phyloP scores from a whole-genome alignment of 2,797 vertebrate species.

The Lophotriccus pileatus region DNA sequence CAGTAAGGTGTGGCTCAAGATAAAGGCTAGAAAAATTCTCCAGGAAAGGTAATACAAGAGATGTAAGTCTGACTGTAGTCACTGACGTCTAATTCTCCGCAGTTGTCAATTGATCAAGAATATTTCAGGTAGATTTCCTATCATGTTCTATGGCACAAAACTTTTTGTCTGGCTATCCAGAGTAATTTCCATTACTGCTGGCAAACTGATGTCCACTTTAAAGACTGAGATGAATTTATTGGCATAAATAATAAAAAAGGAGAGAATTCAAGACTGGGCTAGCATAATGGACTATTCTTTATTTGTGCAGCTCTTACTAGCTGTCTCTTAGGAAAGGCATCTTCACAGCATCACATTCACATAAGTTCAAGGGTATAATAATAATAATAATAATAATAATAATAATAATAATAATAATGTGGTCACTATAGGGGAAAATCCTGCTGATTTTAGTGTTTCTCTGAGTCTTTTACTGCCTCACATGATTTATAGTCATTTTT shows the following conservation, averaged over 20 bases:
- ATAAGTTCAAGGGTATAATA: background rate
- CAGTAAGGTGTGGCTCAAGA: background rate
- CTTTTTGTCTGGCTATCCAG: background rate
- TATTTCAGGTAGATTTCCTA: background rate
- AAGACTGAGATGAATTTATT: background rate
- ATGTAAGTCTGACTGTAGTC: background rate
- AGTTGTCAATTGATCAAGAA: background rate
- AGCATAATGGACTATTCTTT: background rate
- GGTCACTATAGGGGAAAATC: background rate
- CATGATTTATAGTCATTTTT: background rate
- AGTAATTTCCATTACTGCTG: background rate
- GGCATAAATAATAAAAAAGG: background rate
- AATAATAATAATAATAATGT: background rate
- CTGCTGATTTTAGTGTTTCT: background rate
- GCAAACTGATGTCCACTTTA: background rate
- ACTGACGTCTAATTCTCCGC: background rate
- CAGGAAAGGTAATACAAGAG: background rate
- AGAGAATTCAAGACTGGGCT: background rate
- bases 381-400: background rate
- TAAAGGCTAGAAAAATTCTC: background rate
- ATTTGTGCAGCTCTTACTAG: background rate
- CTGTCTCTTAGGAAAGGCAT: background rate
- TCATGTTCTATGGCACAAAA: background rate
- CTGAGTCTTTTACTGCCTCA: background rate
- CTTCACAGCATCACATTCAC: background rate